Conservation (phyloP, 2,113 vertebrate genomes). For the Channa maculata region DNA sequence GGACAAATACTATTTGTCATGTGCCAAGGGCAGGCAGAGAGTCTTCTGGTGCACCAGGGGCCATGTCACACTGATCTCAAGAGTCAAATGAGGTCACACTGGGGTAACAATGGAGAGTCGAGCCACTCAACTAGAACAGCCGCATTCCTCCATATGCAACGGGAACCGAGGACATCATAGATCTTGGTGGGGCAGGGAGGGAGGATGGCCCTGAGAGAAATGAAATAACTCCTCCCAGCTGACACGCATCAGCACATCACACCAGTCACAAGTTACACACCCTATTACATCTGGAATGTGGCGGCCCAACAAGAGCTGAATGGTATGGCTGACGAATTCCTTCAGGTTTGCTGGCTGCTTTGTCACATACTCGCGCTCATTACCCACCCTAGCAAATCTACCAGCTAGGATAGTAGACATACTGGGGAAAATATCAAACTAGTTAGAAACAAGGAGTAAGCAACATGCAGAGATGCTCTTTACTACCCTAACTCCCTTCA, state of each 20-base stretch:
- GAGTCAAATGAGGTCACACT: conserved; percentile 67
- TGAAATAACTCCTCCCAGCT: conserved; percentile 64
- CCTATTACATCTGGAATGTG: conserved; percentile 70
- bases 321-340: conserved; percentile 66
- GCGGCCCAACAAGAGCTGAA: conserved; percentile 50
- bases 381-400: conserved; percentile 33
- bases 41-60: conserved; percentile 41
- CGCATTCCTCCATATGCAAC: conserved; percentile 63
- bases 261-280: conserved; percentile 77
- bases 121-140: conserved; percentile 62
- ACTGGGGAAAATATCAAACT: background rate
- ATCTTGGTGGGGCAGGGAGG: conserved; percentile 26
- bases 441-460: background rate
- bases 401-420: conserved; percentile 3
- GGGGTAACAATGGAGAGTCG: conserved; percentile 44
- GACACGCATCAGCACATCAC: conserved; percentile 69
- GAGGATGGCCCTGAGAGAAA: conserved; percentile 31
- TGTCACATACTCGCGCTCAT: conserved; percentile 53
- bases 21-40: conserved; percentile 45
- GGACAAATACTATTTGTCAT: conserved; percentile 48
- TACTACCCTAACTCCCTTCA: background rate
- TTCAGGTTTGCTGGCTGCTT: conserved; percentile 40
- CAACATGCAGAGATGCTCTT: background rate
- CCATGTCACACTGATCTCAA: conserved; percentile 50
- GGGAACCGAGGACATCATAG: conserved; percentile 44